phyloP scores from a whole-genome alignment of 2,113 vertebrate genomes.

The Fregetta grallaria region DNA sequence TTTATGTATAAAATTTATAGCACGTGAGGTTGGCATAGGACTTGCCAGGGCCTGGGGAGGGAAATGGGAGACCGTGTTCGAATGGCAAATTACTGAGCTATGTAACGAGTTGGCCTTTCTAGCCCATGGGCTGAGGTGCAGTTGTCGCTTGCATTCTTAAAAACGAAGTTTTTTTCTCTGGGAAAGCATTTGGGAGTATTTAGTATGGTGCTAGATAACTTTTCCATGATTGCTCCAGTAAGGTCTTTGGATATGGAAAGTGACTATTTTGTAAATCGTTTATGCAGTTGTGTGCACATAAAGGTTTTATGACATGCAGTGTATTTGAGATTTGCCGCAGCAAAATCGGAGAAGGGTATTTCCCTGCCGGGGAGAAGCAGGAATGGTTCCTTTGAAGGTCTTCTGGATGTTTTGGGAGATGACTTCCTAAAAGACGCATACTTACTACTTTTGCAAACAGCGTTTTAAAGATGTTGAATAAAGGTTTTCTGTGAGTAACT shows the following conservation, averaged over 20 bases:
- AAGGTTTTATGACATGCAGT: rapidly evolving
- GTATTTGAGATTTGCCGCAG: neutral
- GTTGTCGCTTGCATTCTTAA: neutral
- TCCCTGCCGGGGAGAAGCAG: neutral
- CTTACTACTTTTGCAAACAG: rapidly evolving
- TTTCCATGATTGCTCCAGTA: neutral
- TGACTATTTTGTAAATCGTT: rapidly evolving
- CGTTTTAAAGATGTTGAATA: neutral
- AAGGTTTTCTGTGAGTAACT: neutral
- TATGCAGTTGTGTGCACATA: rapidly evolving
- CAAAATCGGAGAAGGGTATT: neutral
- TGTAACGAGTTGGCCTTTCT: too few species aligned
- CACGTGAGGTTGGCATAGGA: rapidly evolving
- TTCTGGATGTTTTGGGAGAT: neutral
- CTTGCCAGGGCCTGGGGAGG: neutral
- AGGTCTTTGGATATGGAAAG: neutral
- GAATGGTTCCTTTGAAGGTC: neutral
- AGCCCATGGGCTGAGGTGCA: neutral
- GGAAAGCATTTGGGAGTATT: neutral
- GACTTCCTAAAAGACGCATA: neutral
- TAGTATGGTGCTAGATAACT: neutral
- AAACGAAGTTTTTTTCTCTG: neutral
- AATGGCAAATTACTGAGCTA: rapidly evolving
- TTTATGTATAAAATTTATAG: neutral
- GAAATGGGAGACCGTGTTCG: neutral